These are phyloP conservation scores for Edolisoma coerulescens DNA, from an alignment of 2,113 vertebrate species.

Conservation along the genomic window DNA sequence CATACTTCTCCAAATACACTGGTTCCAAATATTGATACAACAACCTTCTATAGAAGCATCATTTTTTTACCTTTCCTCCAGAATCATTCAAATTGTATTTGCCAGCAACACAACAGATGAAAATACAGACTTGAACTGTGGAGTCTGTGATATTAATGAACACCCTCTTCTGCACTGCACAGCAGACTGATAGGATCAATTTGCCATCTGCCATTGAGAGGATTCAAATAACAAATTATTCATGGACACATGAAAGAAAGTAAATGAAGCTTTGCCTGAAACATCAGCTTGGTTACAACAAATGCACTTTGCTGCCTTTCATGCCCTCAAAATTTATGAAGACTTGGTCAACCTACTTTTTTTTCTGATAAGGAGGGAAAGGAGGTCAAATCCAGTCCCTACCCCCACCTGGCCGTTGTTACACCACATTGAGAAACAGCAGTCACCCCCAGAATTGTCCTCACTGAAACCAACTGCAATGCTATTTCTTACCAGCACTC, in stretches of 20 bases:
- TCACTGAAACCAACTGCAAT: neutral
- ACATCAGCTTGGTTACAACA: neutral
- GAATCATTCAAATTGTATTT: neutral
- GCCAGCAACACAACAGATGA: neutral
- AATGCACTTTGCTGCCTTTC: neutral
- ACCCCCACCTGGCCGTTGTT: neutral
- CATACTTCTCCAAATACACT: neutral
- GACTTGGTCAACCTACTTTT: neutral
- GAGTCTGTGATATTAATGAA: conserved; percentile 18
- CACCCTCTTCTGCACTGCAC: fast-evolving
- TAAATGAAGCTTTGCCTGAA: neutral
- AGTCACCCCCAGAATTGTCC: neutral
- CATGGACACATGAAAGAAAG: neutral
- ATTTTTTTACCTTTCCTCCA: neutral
- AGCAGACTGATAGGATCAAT: neutral
- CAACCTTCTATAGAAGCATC: neutral
- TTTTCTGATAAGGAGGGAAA: neutral
- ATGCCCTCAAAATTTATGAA: neutral
- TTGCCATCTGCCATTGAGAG: neutral
- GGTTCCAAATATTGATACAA: neutral
- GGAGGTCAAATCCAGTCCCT: neutral
- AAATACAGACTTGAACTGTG: neutral
- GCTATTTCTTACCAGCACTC: neutral
- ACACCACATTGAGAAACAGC: neutral
- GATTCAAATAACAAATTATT: conserved; percentile 15